phyloP scores from a whole-genome alignment of 2,797 vertebrate genomes.

The Acrossocheilus fasciatus region DNA sequence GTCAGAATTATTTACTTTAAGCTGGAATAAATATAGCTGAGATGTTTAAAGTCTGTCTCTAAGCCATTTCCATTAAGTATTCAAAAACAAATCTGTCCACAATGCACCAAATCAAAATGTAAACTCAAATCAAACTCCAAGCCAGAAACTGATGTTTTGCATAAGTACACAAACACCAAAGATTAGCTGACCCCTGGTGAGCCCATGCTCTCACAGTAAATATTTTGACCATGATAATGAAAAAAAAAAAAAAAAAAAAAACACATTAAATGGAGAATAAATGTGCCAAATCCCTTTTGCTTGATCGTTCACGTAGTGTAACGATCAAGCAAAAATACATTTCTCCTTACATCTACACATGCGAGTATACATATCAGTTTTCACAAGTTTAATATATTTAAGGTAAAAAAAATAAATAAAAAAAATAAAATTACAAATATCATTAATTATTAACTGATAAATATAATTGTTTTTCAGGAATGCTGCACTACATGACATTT shows the following conservation, averaged over 20 bases:
- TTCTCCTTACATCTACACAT: background rate
- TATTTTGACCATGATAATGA: too few species aligned
- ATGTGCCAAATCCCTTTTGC: background rate
- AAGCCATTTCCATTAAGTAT: background rate
- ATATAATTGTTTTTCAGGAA: background rate
- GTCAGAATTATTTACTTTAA: background rate
- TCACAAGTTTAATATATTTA: background rate
- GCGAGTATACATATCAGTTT: accelerated
- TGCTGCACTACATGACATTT: background rate
- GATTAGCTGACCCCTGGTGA: background rate
- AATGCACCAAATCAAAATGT: background rate
- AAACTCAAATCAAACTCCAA: background rate
- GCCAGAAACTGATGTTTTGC: background rate
- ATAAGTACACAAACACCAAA: background rate
- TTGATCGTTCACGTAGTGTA: background rate
- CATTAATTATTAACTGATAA: background rate
- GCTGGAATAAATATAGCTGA: background rate
- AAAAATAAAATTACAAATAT: background rate
- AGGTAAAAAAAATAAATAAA: too few species aligned
- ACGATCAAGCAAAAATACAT: background rate
- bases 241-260: background rate
- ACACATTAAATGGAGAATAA: background rate
- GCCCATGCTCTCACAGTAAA: background rate
- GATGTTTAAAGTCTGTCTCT: background rate
- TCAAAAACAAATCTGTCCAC: background rate